Conservation (phyloP, 1,140 invertebrate genomes). For the Lutraria rhynchaena region DNA sequence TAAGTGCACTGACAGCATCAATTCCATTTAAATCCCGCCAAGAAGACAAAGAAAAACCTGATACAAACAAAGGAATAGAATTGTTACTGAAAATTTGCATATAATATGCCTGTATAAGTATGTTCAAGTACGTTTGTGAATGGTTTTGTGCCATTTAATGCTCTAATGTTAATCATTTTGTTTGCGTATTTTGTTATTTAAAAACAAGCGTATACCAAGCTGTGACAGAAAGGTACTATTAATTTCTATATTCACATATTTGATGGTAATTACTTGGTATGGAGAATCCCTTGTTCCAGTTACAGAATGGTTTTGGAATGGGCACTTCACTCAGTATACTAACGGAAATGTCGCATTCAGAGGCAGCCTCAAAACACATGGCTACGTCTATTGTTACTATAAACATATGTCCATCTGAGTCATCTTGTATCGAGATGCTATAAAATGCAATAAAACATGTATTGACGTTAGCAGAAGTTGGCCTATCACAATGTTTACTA, state of each 20-base stretch:
- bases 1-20: background rate
- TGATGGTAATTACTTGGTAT: constrained; percentile 12
- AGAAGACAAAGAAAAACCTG: constrained; percentile 27
- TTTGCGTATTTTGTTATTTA: background rate
- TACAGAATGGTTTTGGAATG: constrained; percentile 32
- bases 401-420: background rate
- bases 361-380: constrained; percentile 1
- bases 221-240: background rate
- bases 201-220: background rate
- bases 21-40: background rate
- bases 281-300: constrained; percentile 29
- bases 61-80: too few relatives aligned
- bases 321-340: background rate
- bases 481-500: background rate
- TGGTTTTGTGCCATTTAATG: background rate
- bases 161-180: background rate
- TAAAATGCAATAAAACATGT: background rate
- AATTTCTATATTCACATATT: too few relatives aligned
- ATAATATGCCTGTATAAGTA: background rate
- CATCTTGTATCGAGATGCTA: background rate
- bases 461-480: background rate
- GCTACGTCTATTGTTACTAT: background rate
- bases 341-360: background rate
- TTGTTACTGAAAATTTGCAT: too few relatives aligned
- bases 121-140: background rate